A percentile compares a stretch with the other conserved stretches of the same genome.
These are phyloP conservation scores for Nestor notabilis DNA, from an alignment of 2,113 vertebrate genomes.

Conservation along the genomic window DNA sequence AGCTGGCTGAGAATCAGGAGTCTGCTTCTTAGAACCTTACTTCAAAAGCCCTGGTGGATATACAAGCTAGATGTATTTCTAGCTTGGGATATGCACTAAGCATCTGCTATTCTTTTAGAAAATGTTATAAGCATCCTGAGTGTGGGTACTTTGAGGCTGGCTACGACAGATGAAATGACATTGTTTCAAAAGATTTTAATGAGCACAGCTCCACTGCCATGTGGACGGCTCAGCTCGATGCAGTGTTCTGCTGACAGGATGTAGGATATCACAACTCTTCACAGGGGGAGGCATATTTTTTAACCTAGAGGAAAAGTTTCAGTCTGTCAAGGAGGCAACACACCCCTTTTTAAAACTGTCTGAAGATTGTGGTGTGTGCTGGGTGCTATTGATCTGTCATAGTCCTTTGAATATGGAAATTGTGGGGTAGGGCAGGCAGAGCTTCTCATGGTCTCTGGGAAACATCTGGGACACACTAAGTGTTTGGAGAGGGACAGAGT, in stretches of 20 bases:
- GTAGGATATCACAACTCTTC: neutral
- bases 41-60: neutral
- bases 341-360: neutral
- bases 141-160: neutral
- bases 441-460: neutral
- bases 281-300: neutral
- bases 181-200: constrained; percentile 52
- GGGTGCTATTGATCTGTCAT: neutral
- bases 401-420: neutral
- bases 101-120: constrained; percentile 2
- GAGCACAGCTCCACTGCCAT: neutral
- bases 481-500: neutral
- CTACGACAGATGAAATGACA: neutral
- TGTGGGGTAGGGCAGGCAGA: neutral
- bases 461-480: neutral
- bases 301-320: neutral
- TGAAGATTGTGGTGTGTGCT: neutral
- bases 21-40: neutral
- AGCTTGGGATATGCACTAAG: neutral
- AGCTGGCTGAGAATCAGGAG: neutral
- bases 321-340: neutral
- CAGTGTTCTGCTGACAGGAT: neutral
- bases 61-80: neutral
- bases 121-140: neutral
- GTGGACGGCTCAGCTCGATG: fast-evolving